These are phyloP conservation scores for Pelmatolapia mariae DNA, from an alignment of 2,113 vertebrate genomes.

Conservation along the genomic window DNA sequence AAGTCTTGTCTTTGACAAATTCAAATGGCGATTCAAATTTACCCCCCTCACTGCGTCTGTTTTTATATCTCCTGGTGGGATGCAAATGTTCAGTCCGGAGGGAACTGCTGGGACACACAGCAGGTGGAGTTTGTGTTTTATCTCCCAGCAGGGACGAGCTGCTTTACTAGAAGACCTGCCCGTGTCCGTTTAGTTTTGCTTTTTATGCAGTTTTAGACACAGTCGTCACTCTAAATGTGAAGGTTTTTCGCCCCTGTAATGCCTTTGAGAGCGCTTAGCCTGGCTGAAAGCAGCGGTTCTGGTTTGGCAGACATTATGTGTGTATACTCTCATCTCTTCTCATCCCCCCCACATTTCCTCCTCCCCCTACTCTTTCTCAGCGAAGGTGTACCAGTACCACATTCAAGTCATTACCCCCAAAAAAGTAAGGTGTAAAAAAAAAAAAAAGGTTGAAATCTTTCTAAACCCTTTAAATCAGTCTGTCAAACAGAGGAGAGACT, in stretches of 20 bases:
- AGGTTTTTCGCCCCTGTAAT: neutral
- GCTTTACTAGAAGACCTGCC: neutral
- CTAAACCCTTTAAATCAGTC: neutral
- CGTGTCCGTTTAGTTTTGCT: neutral
- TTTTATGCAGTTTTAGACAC: neutral
- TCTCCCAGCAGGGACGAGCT: neutral
- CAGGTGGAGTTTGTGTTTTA: constrained; percentile 21
- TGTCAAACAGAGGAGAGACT: constrained; percentile 4
- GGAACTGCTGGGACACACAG: constrained; percentile 22
- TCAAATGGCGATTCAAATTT: constrained; percentile 69
- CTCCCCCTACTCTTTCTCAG: constrained; percentile 42
- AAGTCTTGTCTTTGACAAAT: constrained; percentile 48
- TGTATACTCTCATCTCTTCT: constrained; percentile 10
- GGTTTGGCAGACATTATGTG: constrained; percentile 15
- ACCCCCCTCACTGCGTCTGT: constrained; percentile 8
- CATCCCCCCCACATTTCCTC: constrained; percentile 35
- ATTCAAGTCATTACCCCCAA: constrained; percentile 26
- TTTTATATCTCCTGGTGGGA: constrained; percentile 58
- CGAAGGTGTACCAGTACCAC: constrained; percentile 34
- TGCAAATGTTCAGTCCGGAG: constrained; percentile 56
- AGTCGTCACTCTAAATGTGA: neutral
- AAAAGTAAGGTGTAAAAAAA: constrained; percentile 9
- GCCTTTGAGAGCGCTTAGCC: neutral
- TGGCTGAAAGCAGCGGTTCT: constrained; percentile 21
- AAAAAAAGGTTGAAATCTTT: neutral